Evolutionary conservation across 2,888 invertebrate genomes (phyloP), one percentile per base, ranked within the genome.

Genomic region (Drosophila infuscata): DNA sequence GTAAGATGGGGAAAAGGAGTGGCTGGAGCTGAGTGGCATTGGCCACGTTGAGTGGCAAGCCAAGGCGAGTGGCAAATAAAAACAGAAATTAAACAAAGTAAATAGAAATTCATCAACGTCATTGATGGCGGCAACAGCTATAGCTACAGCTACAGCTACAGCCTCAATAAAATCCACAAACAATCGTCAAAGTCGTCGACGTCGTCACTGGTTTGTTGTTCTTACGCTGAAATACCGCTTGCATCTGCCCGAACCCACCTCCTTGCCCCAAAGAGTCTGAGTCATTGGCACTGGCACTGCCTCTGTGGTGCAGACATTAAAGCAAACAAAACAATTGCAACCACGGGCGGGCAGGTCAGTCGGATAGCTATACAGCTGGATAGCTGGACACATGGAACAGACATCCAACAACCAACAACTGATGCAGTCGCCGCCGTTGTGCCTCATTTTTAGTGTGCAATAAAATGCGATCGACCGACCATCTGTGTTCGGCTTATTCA

Each of bases 31-130:
- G 33, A 36, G 59, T 38, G 32, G 53, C 58, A 48, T 20, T 46
- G 51, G 48, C 25, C 57, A 60, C 60, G 25, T 64, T 59, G 76
- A 70, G 81, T 71, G 77, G 87, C 81, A 73, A 73, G 84, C 86
- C 81, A 67, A 63, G 89, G 74, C 88, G 82, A 87, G 78, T 87
- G 88, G 90, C 89, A 89, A 87, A 87, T 89, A 90, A 87, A 87
- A 87, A 83, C 87, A 89, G 62, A 89, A 87, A 87, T 87, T 87
- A 87, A 87, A 84, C 89, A 87, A 84, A 87, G 87, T 90, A 90
- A 89, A 89, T 89, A 89, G 88, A 90, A 89, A 90, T 90, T 84
- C 87, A 88, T 88, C 87, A 88, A 79, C 91, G 91, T 84, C 83
- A 89, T 86, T 67, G 87, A 69, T 75, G 62, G 76, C 68, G 61